A percentile compares a stretch with the other conserved stretches of the same genome.
These are phyloP conservation scores for Hypolimnas misippus DNA, from an alignment of 2,888 invertebrate species.

Conservation along the genomic window DNA sequence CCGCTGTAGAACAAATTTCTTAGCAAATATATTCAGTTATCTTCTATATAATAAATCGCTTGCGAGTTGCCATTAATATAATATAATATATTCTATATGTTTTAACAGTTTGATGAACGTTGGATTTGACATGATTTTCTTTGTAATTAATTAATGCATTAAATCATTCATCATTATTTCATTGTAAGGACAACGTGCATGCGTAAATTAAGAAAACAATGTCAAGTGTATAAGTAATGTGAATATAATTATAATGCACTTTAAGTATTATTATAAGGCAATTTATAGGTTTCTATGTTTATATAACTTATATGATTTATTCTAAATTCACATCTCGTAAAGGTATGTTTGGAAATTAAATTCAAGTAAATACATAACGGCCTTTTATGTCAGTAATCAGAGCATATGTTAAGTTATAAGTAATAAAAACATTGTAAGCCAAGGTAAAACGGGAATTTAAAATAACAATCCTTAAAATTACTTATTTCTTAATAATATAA, in stretches of 20 bases:
- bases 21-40: no score
- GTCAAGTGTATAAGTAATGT: constrained; percentile 10
- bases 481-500: neutral
- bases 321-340: neutral
- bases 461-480: neutral
- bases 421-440: neutral
- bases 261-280: constrained; percentile 8
- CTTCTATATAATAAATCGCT: no score
- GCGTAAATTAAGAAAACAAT: constrained; percentile 13
- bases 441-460: constrained; percentile 2
- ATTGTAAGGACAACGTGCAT: constrained; percentile 9
- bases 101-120: no score
- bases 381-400: neutral
- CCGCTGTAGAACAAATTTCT: no score
- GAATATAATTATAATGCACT: constrained; percentile 12
- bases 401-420: neutral
- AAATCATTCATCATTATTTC: constrained; percentile 1
- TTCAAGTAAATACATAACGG: neutral
- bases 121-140: neutral
- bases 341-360: neutral
- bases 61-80: no score
- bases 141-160: neutral
- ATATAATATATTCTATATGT: no score
- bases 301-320: neutral
- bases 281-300: constrained; percentile 2